These are phyloP conservation scores for Antheraea mylitta DNA, from an alignment of 1,140 invertebrate genomes.

Conservation along the genomic window DNA sequence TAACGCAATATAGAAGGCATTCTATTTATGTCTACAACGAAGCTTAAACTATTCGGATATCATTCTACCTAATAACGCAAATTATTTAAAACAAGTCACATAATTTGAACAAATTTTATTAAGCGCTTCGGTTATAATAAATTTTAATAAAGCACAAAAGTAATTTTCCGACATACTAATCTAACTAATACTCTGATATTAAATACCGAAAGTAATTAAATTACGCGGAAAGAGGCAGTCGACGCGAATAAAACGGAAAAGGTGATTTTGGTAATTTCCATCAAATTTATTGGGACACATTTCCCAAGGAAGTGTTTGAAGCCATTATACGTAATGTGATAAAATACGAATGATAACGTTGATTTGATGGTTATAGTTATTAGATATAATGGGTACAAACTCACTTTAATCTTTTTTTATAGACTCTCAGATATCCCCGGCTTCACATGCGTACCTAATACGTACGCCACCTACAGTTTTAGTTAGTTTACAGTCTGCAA, in stretches of 20 bases:
- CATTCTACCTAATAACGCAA: background rate
- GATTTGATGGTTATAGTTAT: background rate
- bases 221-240: slow-evolving; percentile 9
- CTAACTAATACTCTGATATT: slow-evolving; percentile 9
- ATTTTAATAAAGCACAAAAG: slow-evolving; percentile 11
- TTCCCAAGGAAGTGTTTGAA: slow-evolving; percentile 6
- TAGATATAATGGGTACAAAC: background rate
- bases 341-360: background rate
- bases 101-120: background rate
- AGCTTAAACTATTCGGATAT: background rate
- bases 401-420: too few species aligned
- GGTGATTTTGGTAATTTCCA: slow-evolving; percentile 12
- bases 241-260: slow-evolving; percentile 13
- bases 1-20: too few species aligned
- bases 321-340: background rate
- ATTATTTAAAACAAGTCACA: background rate
- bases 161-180: slow-evolving; percentile 7
- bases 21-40: background rate
- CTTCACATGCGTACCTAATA: too few species aligned
- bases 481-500: too few species aligned
- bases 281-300: slow-evolving; percentile 2
- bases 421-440: too few species aligned
- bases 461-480: too few species aligned
- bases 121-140: background rate
- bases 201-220: slow-evolving; percentile 15